Base-by-base conservation (phyloP, 2,888 invertebrate species). In the Drosophila maculinotata region DNA sequence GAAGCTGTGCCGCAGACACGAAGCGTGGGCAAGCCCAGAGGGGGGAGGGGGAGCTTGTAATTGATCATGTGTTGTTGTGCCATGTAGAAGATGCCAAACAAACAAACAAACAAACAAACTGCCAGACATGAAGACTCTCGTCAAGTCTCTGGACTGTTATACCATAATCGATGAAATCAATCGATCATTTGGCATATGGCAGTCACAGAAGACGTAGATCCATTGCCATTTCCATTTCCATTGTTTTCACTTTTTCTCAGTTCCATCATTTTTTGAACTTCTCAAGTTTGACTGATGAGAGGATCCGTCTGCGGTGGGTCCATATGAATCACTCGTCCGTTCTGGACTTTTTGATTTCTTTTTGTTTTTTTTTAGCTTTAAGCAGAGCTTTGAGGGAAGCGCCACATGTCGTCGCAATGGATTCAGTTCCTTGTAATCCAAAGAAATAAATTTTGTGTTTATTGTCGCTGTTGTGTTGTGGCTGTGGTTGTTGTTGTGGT, bases 141-240 rank as follows among this genome's bases (percentile, higher is more conserved):
- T 39, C 15, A 25, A 52, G 49, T 35, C 45, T 35, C 23, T 35
- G 65, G 17, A 76, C 83, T 76, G 87, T 75, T 81, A 81, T 74
- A 88, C 89, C 80, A 89, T 89, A 90, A 90, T 88, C 89, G 89
- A 86, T 89, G 89, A 90, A 90, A 90, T 88, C 89, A 87, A 90
- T 89, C 90, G 88, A 89, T 89, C 89, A 89, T 64, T 31, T 6
- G 38, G 12, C n/a, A n/a, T n/a, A 28, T 12, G 20, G 45, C 33
- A 47, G 52, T 36, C 68, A 44, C 41, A 75, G 44, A 31, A 28
- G 35, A 38, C 42, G 53, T 31, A 28, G 44, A 44, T 42, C 52
- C 49, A 56, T 70, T 53, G 62, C 44, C 44, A 52, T 44, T 48
- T 54, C 54, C 67, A 58, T 39, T 71, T 67, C 49, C 60, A 75